phyloP scores from a whole-genome alignment of 2,888 invertebrate species.

The Acanthopleura granulata region DNA sequence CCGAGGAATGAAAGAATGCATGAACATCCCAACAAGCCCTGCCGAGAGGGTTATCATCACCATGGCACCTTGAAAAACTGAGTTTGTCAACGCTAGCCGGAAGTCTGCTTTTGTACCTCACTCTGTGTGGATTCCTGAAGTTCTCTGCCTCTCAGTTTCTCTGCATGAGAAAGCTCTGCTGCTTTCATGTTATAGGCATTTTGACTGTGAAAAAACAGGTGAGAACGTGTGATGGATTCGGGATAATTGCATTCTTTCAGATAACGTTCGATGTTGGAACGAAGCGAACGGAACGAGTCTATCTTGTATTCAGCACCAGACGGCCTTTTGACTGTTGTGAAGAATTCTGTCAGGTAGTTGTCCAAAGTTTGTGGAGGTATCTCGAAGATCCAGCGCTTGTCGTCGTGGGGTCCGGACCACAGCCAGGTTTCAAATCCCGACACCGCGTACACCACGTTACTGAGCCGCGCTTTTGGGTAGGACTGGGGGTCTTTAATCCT shows the following conservation, averaged over 20 bases:
- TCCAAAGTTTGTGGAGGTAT: neutral
- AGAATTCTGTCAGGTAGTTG: neutral
- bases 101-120: too few relatives aligned
- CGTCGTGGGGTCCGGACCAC: neutral
- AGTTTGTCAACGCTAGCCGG: too few relatives aligned
- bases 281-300: neutral
- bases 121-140: too few relatives aligned
- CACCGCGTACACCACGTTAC: neutral
- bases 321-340: neutral
- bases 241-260: conserved; percentile 4
- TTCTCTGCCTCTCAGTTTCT: too few relatives aligned
- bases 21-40: too few relatives aligned
- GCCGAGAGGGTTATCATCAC: too few relatives aligned
- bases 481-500: too few relatives aligned
- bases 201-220: neutral
- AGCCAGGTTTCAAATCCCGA: neutral
- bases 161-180: too few relatives aligned
- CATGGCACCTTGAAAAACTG: too few relatives aligned
- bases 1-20: too few relatives aligned
- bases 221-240: neutral
- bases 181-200: neutral
- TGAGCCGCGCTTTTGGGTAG: neutral
- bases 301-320: neutral
- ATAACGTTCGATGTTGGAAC: neutral
- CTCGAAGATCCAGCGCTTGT: neutral